Evolutionary conservation across 2,888 invertebrate genomes (phyloP).

Genomic region (Ariolimax columbianus): DNA sequence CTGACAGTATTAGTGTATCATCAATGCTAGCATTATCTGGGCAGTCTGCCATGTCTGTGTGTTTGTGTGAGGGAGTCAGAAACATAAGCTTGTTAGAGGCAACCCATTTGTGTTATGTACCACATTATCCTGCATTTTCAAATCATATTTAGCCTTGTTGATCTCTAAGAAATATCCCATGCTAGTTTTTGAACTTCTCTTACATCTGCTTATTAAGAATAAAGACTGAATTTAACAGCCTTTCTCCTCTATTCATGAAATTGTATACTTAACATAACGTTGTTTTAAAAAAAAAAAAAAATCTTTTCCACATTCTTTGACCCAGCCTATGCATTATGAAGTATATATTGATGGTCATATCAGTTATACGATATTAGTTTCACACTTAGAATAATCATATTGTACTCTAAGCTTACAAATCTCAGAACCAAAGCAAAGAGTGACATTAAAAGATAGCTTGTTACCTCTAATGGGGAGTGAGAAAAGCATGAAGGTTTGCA

Average conservation of each 20-base stretch:
- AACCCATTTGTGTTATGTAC: neutral
- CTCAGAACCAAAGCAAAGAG: neutral
- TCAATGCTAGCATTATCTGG: neutral
- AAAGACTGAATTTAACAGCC: neutral
- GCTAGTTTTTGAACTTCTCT: neutral
- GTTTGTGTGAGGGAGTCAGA: neutral
- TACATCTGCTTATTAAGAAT: neutral
- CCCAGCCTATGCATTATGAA: slow-evolving; percentile 7
- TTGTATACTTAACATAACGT: neutral
- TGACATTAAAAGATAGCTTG: neutral
- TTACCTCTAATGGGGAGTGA: neutral
- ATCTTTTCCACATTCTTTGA: neutral
- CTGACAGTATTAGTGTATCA: neutral
- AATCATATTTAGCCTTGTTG: neutral
- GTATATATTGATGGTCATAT: neutral
- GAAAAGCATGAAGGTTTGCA: neutral
- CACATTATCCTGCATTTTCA: slow-evolving; percentile 24
- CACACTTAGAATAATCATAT: neutral
- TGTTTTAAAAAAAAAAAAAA: too few relatives aligned
- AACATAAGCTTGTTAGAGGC: neutral
- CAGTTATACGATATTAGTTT: neutral
- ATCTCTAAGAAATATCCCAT: neutral
- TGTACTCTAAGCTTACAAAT: neutral
- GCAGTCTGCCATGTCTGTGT: neutral
- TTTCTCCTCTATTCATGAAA: slow-evolving; percentile 45